phyloP scores from a whole-genome alignment of 2,888 invertebrate genomes.

The Pheosia tremula region DNA sequence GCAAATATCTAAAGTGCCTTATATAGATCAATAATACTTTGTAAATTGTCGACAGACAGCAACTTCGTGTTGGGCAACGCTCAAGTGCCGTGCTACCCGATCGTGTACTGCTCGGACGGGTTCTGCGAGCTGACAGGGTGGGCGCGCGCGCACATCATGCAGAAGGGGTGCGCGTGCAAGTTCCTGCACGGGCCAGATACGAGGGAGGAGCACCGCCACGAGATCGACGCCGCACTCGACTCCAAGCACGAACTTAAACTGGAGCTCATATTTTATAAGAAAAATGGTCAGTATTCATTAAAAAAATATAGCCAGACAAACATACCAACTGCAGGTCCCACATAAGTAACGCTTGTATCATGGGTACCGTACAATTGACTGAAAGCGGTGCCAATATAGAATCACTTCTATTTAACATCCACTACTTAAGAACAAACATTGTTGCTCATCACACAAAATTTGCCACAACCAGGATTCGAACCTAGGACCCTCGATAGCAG shows the following conservation, averaged over 20 bases:
- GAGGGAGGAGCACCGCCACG: slow-evolving; percentile 92
- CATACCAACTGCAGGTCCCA: too few species aligned
- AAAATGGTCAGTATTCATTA: slow-evolving; percentile 89
- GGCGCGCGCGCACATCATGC: slow-evolving; percentile 97
- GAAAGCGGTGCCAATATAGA: too few species aligned
- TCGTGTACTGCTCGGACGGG: slow-evolving; percentile 98
- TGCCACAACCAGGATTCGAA: too few species aligned
- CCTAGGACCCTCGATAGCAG: too few species aligned
- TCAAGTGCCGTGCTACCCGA: slow-evolving; percentile 95
- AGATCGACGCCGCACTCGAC: slow-evolving; percentile 95
- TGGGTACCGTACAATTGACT: too few species aligned
- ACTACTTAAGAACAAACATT: too few species aligned
- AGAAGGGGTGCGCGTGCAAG: slow-evolving; percentile 97
- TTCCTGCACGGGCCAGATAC: slow-evolving; percentile 97
- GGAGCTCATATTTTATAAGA: slow-evolving; percentile 97
- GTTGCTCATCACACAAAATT: too few species aligned
- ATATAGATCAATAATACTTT: background rate
- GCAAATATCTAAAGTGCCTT: too few species aligned
- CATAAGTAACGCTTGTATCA: too few species aligned
- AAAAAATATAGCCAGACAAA: too few species aligned
- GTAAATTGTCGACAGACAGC: slow-evolving; percentile 89
- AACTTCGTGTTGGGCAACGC: slow-evolving; percentile 98
- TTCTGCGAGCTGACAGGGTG: slow-evolving; percentile 98
- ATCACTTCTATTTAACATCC: too few species aligned
- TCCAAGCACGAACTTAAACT: slow-evolving; percentile 96